Base-by-base conservation (phyloP, 1,140 invertebrate genomes). In the Drosophila bipectinata region DNA sequence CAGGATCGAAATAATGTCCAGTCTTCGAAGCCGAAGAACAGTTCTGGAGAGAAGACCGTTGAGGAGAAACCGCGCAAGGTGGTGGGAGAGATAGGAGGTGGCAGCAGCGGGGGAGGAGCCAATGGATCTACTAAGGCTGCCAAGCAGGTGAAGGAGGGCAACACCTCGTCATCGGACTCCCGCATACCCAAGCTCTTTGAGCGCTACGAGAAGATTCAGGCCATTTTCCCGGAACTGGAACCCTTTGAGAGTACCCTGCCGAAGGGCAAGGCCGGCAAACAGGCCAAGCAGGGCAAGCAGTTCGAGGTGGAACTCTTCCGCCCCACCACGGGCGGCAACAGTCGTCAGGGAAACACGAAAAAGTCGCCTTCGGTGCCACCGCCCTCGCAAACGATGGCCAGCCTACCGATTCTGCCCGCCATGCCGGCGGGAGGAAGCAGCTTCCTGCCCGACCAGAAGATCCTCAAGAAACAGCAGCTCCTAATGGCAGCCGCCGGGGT, bases 181-280 rank as follows among this genome's bases (percentile, higher is more conserved):
- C 84, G 90, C 90, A 95, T 95, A 88, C 95, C 94, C n/a, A 95
- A 92, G 79, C 93, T 95, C 24, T 96, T 96, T 90, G 94, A 95
- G 88, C 94, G 94, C 56, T 96, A 96, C 78, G 94, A 94, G 45
- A 96, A 96, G 92, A 95, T 95, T 39, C 95, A 96, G 80, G 93
- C 95, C 71, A 95, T 96, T 44, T 96, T 96, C 84, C 95, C 95
- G 0, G 94, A 94, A 71, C 93, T 95, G 62, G 94, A 94, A 57
- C 94, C 94, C 4, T 92, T 92, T 32, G 77, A 75, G n/a, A 58
- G 26, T 21, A 59, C 44, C 52, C 32, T 41, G 4, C 55, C 69
- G 53, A 76, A 76, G 57, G 45, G 56, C 10, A 73, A 72, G n/a
- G 7, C 32, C 7, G 41, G 41, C 3, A 85, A 85, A 34, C 74